phyloP scores from a whole-genome alignment of 2,113 vertebrate genomes.

The Meles meles region DNA sequence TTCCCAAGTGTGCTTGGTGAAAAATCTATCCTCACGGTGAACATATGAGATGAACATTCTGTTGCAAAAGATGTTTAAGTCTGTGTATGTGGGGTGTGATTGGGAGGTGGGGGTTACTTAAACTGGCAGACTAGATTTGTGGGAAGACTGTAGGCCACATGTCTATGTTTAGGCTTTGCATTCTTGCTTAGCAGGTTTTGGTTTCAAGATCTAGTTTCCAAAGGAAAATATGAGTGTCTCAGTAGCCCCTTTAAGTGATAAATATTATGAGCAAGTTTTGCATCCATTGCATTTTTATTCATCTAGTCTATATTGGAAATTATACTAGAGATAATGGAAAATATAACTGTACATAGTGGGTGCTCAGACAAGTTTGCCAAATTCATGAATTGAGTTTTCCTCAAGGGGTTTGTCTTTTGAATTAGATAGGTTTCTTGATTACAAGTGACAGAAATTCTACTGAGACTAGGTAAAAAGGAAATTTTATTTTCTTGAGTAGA shows the following conservation, averaged over 20 bases:
- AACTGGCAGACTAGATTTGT: background rate
- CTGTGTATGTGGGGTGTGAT: background rate
- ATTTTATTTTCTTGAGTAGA: background rate
- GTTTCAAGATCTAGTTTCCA: background rate
- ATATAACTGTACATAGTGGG: background rate
- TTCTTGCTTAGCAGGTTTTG: background rate
- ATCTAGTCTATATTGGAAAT: background rate
- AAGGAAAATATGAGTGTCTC: background rate
- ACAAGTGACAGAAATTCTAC: background rate
- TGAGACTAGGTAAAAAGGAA: background rate
- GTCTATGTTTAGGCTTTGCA: background rate
- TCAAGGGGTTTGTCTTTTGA: background rate
- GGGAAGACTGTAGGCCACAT: background rate
- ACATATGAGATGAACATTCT: background rate
- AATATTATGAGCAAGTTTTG: background rate
- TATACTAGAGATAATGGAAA: background rate
- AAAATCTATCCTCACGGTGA: background rate
- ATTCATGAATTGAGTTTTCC: background rate
- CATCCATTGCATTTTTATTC: background rate
- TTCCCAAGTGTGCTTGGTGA: background rate
- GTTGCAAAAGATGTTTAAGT: conserved; percentile 1
- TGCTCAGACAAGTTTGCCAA: background rate
- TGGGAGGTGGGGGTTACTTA: background rate
- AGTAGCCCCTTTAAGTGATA: background rate
- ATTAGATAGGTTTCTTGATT: background rate